Evolutionary conservation across 1,140 invertebrate genomes (phyloP).

Genomic region (Leptinotarsa lineolata): DNA sequence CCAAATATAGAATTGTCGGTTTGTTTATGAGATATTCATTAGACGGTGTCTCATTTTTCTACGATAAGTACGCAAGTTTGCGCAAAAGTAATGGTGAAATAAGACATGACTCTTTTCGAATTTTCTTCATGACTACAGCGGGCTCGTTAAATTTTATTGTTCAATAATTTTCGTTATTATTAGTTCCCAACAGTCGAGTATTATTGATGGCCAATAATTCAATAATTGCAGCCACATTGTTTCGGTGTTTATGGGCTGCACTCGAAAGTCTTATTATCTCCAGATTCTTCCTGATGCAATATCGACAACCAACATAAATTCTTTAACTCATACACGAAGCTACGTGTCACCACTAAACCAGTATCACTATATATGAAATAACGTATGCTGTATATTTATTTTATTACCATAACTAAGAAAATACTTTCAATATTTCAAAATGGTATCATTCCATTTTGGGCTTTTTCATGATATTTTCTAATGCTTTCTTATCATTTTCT

Average conservation of each 20-base stretch:
- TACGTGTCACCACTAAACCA: no score
- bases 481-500: no score
- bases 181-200: constrained; percentile 15
- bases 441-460: no score
- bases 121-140: background rate
- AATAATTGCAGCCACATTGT: background rate
- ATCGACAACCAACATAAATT: no score
- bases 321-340: no score
- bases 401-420: no score
- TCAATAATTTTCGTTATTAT: constrained; percentile 13
- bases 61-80: constrained; percentile 9
- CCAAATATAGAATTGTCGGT: constrained; percentile 34
- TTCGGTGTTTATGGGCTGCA: background rate
- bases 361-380: no score
- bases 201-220: background rate
- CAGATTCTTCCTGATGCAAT: no score
- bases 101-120: background rate
- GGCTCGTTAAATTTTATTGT: constrained; percentile 28
- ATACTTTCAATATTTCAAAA: no score
- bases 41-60: constrained; percentile 28
- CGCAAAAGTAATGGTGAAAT: constrained; percentile 9
- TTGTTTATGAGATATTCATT: constrained; percentile 42
- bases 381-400: no score
- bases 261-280: background rate
- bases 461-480: no score